These are phyloP conservation scores for Pangasius sanitwongsei DNA, from an alignment of 2,797 vertebrate genomes.

Conservation along the genomic window DNA sequence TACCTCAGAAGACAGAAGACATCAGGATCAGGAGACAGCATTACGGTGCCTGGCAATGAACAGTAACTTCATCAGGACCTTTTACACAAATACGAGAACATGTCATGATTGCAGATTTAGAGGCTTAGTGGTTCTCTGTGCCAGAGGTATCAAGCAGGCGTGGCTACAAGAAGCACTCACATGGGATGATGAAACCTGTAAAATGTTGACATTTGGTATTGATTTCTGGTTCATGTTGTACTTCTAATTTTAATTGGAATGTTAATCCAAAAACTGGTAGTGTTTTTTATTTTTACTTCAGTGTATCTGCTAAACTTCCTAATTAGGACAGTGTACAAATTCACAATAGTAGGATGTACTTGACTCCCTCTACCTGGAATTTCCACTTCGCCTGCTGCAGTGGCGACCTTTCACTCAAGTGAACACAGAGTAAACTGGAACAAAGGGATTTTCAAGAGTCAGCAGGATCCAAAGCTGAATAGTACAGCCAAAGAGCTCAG, in stretches of 20 bases:
- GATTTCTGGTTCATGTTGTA: neutral
- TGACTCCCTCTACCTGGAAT: slow-evolving; percentile 38
- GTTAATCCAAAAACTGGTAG: neutral
- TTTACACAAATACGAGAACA: neutral
- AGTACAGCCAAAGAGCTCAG: slow-evolving; percentile 66
- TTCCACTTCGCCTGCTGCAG: slow-evolving; percentile 44
- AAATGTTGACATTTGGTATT: neutral
- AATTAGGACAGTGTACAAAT: slow-evolving; percentile 54
- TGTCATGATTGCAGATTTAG: neutral
- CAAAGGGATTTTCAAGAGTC: slow-evolving; percentile 69
- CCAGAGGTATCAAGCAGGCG: neutral
- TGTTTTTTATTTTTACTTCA: neutral
- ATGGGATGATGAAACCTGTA: neutral
- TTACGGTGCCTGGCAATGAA: neutral
- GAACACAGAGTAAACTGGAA: slow-evolving; percentile 60
- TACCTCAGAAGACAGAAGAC: neutral
- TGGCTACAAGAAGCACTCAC: too few species aligned
- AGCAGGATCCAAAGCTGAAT: slow-evolving; percentile 71
- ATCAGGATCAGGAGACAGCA: neutral
- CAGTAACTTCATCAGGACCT: neutral
- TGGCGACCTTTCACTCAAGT: slow-evolving; percentile 47
- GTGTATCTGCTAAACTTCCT: neutral
- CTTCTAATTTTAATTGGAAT: neutral
- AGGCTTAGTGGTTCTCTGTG: neutral
- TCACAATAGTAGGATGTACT: slow-evolving; percentile 55